Conservation (phyloP, 2,797 vertebrate species). For the Gobio occitaniae region DNA sequence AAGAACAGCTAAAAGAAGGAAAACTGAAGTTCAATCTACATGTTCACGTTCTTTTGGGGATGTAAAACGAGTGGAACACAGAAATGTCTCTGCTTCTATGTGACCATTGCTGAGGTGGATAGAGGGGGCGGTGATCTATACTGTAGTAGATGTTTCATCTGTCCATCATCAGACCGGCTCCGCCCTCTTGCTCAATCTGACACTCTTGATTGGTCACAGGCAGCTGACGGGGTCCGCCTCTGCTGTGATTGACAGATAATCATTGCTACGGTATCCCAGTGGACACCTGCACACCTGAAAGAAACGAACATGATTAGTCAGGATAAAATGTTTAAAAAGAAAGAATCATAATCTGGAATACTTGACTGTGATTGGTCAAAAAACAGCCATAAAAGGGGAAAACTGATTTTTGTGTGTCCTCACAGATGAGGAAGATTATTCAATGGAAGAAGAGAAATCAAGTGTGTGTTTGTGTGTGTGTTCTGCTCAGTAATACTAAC, state of each 20-base stretch:
- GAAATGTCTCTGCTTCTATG: slow-evolving; percentile 45
- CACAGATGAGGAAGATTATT: not conserved
- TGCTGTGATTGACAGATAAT: slow-evolving; percentile 2
- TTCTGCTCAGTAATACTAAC: not conserved
- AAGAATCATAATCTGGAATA: not conserved
- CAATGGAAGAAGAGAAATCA: slow-evolving; percentile 2
- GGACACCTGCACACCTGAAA: not conserved
- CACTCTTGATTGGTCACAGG: not conserved
- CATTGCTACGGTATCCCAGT: not conserved
- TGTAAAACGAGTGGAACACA: not conserved
- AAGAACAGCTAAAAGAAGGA: not conserved
- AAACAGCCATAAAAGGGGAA: not conserved
- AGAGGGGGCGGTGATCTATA: not conserved
- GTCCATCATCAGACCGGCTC: slow-evolving; percentile 16
- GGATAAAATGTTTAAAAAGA: not conserved
- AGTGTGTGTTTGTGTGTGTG: not conserved
- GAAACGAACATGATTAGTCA: not conserved
- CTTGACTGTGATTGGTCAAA: not conserved
- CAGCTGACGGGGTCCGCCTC: not conserved
- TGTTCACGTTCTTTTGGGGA: not conserved
- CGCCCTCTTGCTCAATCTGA: not conserved
- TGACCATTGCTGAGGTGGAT: slow-evolving; percentile 60
- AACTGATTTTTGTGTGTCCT: not conserved
- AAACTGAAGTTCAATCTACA: slow-evolving; percentile 27
- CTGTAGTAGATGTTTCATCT: not conserved